Evolutionary conservation across 2,797 vertebrate species (phyloP).

Genomic region (Galaxias olidus): DNA sequence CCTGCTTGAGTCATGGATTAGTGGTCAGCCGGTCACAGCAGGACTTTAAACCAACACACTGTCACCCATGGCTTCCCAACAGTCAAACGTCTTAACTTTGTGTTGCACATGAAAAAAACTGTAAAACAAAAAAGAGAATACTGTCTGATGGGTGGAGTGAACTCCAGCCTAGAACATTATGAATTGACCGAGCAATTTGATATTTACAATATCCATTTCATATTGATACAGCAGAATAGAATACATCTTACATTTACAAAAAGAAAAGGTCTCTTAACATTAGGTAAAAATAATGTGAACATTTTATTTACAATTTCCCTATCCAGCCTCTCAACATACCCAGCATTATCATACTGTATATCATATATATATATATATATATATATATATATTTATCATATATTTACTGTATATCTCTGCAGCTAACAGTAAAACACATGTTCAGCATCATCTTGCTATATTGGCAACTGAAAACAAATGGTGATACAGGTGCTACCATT

Average conservation of each 20-base stretch:
- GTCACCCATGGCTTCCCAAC: conserved; percentile 30
- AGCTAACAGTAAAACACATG: conserved; percentile 43
- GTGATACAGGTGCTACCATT: conserved; percentile 39
- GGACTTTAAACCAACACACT: conserved; percentile 31
- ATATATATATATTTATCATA: conserved; percentile 31
- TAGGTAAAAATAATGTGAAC: conserved; percentile 75
- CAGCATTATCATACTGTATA: conserved; percentile 20
- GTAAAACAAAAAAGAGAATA: conserved; percentile 58
- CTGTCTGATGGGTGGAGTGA: conserved; percentile 42
- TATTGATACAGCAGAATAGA: conserved; percentile 84
- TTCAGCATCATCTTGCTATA: conserved; percentile 36
- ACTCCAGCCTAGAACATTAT: conserved; percentile 73
- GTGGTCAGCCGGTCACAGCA: conserved; percentile 24
- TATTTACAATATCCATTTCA: conserved; percentile 83
- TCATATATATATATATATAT: conserved; percentile 9
- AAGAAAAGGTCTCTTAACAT: conserved; percentile 63
- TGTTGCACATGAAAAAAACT: conserved; percentile 37
- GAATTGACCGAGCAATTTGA: conserved; percentile 69
- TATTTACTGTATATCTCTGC: conserved; percentile 53
- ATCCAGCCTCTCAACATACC: conserved; percentile 56
- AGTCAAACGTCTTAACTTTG: conserved; percentile 41
- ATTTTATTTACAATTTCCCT: conserved; percentile 71
- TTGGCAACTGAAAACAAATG: conserved; percentile 41
- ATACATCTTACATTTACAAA: conserved; percentile 88
- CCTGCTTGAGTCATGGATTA: conserved; percentile 9